Base-by-base conservation (phyloP, 2,797 vertebrate species). In the Enteromius trimaculatus region DNA sequence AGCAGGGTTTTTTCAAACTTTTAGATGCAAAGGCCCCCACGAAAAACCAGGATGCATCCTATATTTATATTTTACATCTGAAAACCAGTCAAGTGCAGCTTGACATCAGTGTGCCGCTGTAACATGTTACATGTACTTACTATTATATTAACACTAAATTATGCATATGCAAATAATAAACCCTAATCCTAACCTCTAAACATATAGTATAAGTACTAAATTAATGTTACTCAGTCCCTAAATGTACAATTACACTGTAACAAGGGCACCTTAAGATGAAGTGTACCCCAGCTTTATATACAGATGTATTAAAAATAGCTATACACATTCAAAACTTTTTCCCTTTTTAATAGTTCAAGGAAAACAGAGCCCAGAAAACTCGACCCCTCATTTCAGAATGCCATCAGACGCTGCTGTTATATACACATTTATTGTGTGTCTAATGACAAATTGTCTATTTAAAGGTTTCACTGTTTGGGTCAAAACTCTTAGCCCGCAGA, bases 401-500 rank as follows among this genome's bases (percentile, higher is more conserved):
- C 21, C 34, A 17, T 8, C 11, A 39, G 11, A 39, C 3, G 3
- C 13, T 9, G 14, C 10, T n/a, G 49, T 37, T 74, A 64, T 51
- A 78, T 65, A 64, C 53, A 31, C 21, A 5, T 66, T 51, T 66
- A 42, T 66, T 81, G 17, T 82, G 74, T 39, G 75, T 13, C 39
- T 72, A 79, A 82, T 82, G 80, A 78, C 29, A 65, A 60, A 42
- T 74, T 23, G 66, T 77, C 53, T 72, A 49, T 76, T 49, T 81
- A 69, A 85, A 79, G 79, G 77, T 75, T 79, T 85, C 62, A 68
- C 37, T 66, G 80, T 78, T 77, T 29, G 34, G 62, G 47, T 71
- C 68, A 34, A 65, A 81, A 64, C 64, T 76, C 55, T 53, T 70
- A 44, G 42, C 44, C 26, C 9, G 47, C 68, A 31, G 75, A 58